Conservation (phyloP, 2,797 vertebrate species). For the Macrochelys suwanniensis region DNA sequence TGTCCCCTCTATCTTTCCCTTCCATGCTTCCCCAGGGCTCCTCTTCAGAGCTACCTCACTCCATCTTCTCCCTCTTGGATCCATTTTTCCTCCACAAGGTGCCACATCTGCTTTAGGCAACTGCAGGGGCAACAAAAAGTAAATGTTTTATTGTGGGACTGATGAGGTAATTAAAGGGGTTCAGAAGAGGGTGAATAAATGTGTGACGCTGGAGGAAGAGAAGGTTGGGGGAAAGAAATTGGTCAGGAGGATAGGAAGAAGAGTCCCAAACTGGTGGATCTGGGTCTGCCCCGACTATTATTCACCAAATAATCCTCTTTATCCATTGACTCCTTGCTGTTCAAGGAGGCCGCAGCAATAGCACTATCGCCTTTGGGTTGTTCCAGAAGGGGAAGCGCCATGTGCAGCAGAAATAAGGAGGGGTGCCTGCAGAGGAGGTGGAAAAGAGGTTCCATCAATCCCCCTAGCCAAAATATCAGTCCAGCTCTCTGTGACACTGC, state of each 20-base stretch:
- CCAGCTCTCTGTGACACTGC: conserved; percentile 7
- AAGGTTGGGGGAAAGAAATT: neutral
- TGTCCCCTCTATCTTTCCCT: neutral
- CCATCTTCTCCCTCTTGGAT: neutral
- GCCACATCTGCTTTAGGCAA: neutral
- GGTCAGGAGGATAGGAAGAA: neutral
- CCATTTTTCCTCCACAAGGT: neutral
- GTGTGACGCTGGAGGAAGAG: neutral
- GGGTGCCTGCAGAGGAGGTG: neutral
- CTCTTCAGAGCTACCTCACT: neutral
- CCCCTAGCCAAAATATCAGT: neutral
- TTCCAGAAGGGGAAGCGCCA: neutral
- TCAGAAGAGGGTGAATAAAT: neutral
- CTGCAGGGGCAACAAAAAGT: neutral
- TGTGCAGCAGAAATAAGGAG: neutral
- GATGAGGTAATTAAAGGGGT: neutral
- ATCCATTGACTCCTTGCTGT: rapidly evolving
- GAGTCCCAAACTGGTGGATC: neutral
- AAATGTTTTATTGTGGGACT: neutral
- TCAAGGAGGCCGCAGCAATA: conserved; percentile 9
- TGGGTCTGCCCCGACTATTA: neutral
- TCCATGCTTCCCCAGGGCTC: neutral
- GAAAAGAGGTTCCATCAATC: neutral
- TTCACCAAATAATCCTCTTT: neutral
- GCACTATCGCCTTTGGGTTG: neutral